These are phyloP conservation scores for Luscinia megarhynchos DNA, from an alignment of 2,797 vertebrate species.

Conservation along the genomic window DNA sequence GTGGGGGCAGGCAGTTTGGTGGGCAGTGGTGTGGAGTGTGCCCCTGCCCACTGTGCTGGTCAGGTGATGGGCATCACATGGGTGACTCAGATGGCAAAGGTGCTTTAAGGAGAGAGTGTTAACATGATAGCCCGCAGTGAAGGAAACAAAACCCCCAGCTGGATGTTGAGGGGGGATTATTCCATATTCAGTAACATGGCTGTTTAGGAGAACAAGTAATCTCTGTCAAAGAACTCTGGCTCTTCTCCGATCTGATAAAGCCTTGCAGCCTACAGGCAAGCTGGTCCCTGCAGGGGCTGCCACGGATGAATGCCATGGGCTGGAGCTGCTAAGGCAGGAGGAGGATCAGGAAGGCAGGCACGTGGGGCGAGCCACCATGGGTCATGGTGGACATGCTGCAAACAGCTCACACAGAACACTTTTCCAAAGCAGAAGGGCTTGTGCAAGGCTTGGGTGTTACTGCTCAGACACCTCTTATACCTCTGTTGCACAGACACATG, in stretches of 20 bases:
- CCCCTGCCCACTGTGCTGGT: rapidly evolving
- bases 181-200: conserved; percentile 27
- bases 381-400: not conserved
- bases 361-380: rapidly evolving
- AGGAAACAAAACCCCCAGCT: not conserved
- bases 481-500: rapidly evolving
- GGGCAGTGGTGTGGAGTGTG: not conserved
- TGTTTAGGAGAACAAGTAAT: conserved; percentile 51
- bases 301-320: not conserved
- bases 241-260: conserved; percentile 44
- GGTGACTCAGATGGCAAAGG: not conserved
- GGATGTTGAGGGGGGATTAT: not conserved
- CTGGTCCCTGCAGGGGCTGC: not conserved
- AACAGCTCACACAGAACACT: not conserved
- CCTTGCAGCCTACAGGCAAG: conserved; percentile 13
- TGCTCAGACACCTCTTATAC: not conserved
- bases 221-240: conserved; percentile 28
- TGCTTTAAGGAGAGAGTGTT: not conserved
- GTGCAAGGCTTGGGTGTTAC: not conserved
- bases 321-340: not conserved
- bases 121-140: not conserved
- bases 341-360: not conserved
- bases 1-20: not conserved
- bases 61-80: rapidly evolving
- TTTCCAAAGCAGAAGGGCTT: not conserved